phyloP scores from a whole-genome alignment of 1,140 invertebrate species.

The Sminthurinus signatus region DNA sequence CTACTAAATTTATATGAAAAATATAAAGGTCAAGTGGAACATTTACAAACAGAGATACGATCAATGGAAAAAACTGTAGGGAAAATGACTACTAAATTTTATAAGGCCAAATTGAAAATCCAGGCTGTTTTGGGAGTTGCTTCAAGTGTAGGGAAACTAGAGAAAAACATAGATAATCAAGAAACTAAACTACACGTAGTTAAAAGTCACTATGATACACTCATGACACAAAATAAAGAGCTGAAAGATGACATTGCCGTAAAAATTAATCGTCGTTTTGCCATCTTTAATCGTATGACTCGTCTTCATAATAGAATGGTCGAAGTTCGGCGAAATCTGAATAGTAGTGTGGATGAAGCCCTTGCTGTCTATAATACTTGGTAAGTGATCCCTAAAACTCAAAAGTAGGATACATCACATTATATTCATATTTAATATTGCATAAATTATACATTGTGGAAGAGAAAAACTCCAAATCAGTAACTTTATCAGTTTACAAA shows the following conservation, averaged over 20 bases:
- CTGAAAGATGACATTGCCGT: conserved; percentile 3
- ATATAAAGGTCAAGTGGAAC: conserved; percentile 1
- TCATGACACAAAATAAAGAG: not conserved
- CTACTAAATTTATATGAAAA: conserved; percentile 6
- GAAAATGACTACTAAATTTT: conserved; percentile 11
- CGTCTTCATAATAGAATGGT: not conserved
- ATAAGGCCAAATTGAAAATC: conserved; percentile 4
- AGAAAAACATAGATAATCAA: not conserved
- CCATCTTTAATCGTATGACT: not conserved
- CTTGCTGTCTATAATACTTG: conserved; percentile 1
- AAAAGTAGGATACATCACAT: too few species aligned
- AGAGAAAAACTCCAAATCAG: too few species aligned
- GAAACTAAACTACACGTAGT: not conserved
- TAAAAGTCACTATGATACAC: conserved; percentile 1
- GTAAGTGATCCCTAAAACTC: not conserved
- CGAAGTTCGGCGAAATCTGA: not conserved
- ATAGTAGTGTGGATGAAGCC: conserved; percentile 2
- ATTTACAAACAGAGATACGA: not conserved
- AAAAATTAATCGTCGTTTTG: not conserved
- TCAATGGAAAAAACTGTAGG: not conserved
- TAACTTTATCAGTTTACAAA: too few species aligned
- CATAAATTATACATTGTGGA: too few species aligned
- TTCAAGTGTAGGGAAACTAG: not conserved
- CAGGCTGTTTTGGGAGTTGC: conserved; percentile 1
- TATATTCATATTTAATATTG: too few species aligned